Base-by-base conservation (phyloP, 1,140 invertebrate genomes). In the Eriocheir sinensis region DNA sequence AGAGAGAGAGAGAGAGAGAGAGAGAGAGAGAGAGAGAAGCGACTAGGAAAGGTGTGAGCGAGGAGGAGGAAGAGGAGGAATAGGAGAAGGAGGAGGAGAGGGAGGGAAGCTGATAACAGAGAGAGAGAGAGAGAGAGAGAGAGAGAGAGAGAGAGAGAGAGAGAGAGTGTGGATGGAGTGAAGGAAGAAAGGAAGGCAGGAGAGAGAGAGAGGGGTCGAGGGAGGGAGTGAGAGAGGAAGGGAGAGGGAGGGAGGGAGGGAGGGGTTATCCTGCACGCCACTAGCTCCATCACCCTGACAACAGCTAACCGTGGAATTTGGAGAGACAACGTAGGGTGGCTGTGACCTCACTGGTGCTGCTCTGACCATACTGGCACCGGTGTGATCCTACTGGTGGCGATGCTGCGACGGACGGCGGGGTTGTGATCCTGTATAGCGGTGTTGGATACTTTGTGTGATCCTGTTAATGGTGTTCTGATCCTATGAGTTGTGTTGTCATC, bases 301-400 rank as follows among this genome's bases (percentile, higher is more conserved):
- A 92, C 91, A 81, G 3, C 36, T 6, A 8, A 41, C 91, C 12
- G 21, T 30, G 91, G 91, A 81, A 92, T 92, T 40, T 83, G 17
- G 30, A 81, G 91, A 40, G 91, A 92, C 40, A 92, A 92, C 72
- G 34, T 41, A 17, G 79, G 36, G 36, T n/a, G 27, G n/a, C 53
- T n/a, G 88, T 89, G 88, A 53, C 88, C 53, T n/a, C n/a, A 72
- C 60, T 72, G 60, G 60, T 72, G 60, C 4, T 89, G 21, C 30
- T 85, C 32, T 85, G 27, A 12, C 81, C 79, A 36, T 0, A 27
- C 81, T 21, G 81, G n/a, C n/a, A n/a, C n/a, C n/a, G n/a, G n/a
- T n/a, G n/a, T n/a, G n/a, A n/a, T n/a, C n/a, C n/a, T n/a, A n/a
- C n/a, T n/a, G n/a, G n/a, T n/a, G n/a, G n/a, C n/a, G n/a, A n/a